Base-by-base conservation (phyloP, 2,888 invertebrate species). In the Apantesis nais region DNA sequence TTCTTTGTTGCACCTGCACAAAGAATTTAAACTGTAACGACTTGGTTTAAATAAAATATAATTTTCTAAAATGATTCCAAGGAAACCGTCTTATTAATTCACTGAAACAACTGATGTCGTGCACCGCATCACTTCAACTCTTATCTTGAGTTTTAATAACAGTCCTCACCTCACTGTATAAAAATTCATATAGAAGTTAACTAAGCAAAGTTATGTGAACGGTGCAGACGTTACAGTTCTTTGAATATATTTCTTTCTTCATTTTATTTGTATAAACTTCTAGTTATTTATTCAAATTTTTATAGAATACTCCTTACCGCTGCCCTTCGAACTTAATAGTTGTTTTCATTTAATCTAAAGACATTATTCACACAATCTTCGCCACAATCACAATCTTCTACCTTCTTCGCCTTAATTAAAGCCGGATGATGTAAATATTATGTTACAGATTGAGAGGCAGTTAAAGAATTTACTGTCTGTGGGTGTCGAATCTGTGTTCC, bases 131-230 rank as follows among this genome's bases (percentile, higher is more conserved):
- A 86, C 80, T 75, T 80, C 78, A 74, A 86, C 88, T 90, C 90
- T 92, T 90, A 91, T 92, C 92, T 88, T 78, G 87, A 89, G 80
- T 89, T 91, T 89, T 90, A 91, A 91, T 92, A 91, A 89, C 87
- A 85, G 73, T 82, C 85, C 83, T 86, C 83, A 84, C 85, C 77
- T 84, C 78, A 80, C 72, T 68, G 80, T 84, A 87, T 88, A 90
- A 90, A 89, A 90, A 89, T 86, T 84, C 85, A 90, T 86, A 84
- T 84, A 87, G 82, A 88, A 88, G 81, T 85, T 86, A 83, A 85
- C 81, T 85, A 82, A 79, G 80, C 83, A 84, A 78, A 72, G 74
- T 74, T 34, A 73, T 63, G 66, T 60, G 65, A 70, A 55, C 29
- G 62, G 70, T 68, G 68, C 80, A 88, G 87, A 85, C 63, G 71